Evolutionary conservation across 2,113 vertebrate species (phyloP).

Genomic region (Leptobrachium ailaonicum): DNA sequence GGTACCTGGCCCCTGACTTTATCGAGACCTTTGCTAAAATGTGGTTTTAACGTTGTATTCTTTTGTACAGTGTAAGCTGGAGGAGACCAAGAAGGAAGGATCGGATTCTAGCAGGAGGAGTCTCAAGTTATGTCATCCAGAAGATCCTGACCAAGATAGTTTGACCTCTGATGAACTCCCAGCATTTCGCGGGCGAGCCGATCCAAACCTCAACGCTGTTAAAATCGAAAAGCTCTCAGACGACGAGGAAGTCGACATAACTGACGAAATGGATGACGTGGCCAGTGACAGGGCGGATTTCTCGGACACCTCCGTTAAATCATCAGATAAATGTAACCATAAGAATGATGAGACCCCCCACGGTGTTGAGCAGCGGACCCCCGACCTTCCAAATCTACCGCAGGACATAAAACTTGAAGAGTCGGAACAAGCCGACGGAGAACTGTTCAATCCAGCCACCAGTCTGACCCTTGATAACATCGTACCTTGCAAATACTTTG

Average conservation of each 20-base stretch:
- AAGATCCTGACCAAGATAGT: constrained; percentile 33
- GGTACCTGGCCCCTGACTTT: no score
- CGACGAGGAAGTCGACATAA: constrained; percentile 95
- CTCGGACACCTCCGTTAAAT: neutral
- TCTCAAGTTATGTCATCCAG: constrained; percentile 47
- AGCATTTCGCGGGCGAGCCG: constrained; percentile 61
- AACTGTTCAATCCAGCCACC: neutral
- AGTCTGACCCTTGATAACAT: neutral
- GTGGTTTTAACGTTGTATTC: neutral
- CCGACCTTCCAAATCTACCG: neutral
- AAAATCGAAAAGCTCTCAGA: constrained; percentile 89
- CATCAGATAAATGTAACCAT: neutral
- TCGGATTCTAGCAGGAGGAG: constrained; percentile 38
- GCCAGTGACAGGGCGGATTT: neutral
- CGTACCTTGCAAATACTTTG: neutral
- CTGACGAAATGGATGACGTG: constrained; percentile 75
- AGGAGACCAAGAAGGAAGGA: constrained; percentile 62
- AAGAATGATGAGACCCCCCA: constrained; percentile 17
- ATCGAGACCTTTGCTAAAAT: no score
- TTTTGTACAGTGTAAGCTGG: constrained; percentile 71
- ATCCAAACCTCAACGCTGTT: constrained; percentile 78
- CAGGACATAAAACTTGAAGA: neutral
- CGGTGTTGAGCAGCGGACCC: constrained; percentile 20
- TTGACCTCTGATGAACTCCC: constrained; percentile 18
- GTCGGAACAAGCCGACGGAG: neutral